Base-by-base conservation (phyloP, 1,140 invertebrate species). In the Stenopsyche tienmushanensis region DNA sequence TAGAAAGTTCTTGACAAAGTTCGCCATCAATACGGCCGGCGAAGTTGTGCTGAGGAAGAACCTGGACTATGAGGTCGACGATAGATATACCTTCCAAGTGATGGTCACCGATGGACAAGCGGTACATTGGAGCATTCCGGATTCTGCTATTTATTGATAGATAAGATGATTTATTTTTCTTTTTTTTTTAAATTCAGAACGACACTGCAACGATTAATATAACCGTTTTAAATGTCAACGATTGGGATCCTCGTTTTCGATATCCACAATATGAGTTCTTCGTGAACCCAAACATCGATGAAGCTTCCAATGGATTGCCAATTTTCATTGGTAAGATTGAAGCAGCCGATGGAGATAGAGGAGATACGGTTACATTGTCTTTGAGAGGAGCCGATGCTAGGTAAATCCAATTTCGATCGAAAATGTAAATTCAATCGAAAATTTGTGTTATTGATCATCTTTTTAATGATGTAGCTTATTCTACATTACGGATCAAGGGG, bases 211-310 rank as follows among this genome's bases (percentile, higher is more conserved):
- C 80, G 0, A 78, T 96, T 0, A 91, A 91, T 62, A 82, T 97
- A 7, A 87, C 88, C 0, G 88, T 97, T 1, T 79, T 92, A 69
- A 90, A 96, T 76, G 90, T 94, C 0, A 97, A 97, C 74, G 93
- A 96, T 75, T 94, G 91, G 91, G 92, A 94, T 76, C 94, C 94
- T 1, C 82, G 91, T 26, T 96, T 97, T 79, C 84, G 90, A 1
- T 89, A 91, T 76, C 86, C 90, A 0, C 88, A 92, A 73, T 96
- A 95, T 73, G 91, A 93, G 79, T 96, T 93, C 75, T 86, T 84
- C 72, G 85, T 86, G 64, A 83, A 78, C 53, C 83, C 78, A 64
- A 75, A 68, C 62, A 78, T 70, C 62, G 74, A 57, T 52, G 78
- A 77, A 62, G 76, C 77, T 21, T 75, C 74, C 5, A 72, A 78